Base-by-base conservation (phyloP, 2,888 invertebrate species). In the Noctua comes region DNA sequence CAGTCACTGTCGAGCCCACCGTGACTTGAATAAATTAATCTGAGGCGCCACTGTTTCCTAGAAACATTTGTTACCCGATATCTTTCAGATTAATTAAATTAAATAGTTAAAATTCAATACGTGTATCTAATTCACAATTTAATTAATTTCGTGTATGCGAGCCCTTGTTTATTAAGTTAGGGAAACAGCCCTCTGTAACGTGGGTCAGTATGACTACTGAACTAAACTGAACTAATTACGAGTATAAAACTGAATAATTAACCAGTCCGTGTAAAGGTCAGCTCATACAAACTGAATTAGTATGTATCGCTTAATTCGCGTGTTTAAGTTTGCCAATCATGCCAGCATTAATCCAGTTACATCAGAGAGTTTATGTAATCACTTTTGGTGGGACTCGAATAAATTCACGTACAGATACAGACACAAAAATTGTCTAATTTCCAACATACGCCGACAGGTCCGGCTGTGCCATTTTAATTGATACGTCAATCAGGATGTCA, bases 1-100 rank as follows among this genome's bases (percentile, higher is more conserved):
- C 86, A 90, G 68, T 86, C 88, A 89, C 90, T 88, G 89, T 89
- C 87, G 86, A 84, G 82, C 86, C 86, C 86, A 88, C 68, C 93
- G 94, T 93, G 95, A 89, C 91, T 88, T 86, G 95, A 95, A 95
- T 95, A 94, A 93, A 91, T 93, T 91, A 93, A 88, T 84, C 77
- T 87, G 80, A 77, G 79, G 86, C 90, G 89, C 85, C 86, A 84
- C 89, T 88, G 90, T 90, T 91, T 91, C 89, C 88, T 90, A 87
- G 86, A 84, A 89, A 91, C 89, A 90, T 89, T 92, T 91, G 91
- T 89, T 91, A 91, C 87, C 86, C 87, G 89, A 93, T 94, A 92
- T 92, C 91, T 90, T 92, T 92, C 89, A 91, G 90, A 93, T 90
- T 92, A 92, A 93, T 90, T 90, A 88, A 90, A 89, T 90, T 89